These are phyloP conservation scores for Siderastrea radians DNA, from an alignment of 92 coral and sea anemone species.

Conservation along the genomic window DNA sequence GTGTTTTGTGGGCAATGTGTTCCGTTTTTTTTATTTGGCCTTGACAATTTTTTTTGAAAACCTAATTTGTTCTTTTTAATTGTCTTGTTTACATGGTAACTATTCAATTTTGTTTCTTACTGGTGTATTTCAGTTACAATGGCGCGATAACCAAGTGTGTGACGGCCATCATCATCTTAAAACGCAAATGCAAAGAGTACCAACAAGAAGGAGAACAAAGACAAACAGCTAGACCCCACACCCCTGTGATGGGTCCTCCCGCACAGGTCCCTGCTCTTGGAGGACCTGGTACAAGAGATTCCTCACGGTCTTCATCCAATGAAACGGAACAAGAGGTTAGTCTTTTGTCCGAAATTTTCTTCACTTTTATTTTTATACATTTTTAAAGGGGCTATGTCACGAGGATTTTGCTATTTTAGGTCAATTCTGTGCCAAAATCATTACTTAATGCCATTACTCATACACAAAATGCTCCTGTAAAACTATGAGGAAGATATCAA, in stretches of 20 bases:
- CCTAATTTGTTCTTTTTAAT: background rate
- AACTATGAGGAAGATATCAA: too few relatives aligned
- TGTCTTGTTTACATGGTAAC: background rate
- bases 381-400: too few relatives aligned
- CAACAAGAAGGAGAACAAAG: conserved; percentile 18
- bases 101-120: background rate
- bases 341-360: background rate
- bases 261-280: conserved; percentile 39
- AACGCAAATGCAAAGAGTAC: conserved; percentile 84
- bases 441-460: too few relatives aligned
- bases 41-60: background rate
- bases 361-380: too few relatives aligned
- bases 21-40: too few relatives aligned
- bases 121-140: conserved; percentile 71
- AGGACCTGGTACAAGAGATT: conserved; percentile 39
- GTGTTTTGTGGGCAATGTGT: too few relatives aligned
- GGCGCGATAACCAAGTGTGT: conserved; percentile 95
- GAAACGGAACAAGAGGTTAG: conserved; percentile 51
- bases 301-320: conserved; percentile 30
- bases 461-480: too few relatives aligned
- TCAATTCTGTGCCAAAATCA: too few relatives aligned
- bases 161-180: conserved; percentile 90
- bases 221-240: background rate
- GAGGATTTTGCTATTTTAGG: too few relatives aligned
- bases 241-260: conserved; percentile 46